These are phyloP conservation scores for Gandaritis pyraliata DNA, from an alignment of 2,888 invertebrate species.

Conservation along the genomic window DNA sequence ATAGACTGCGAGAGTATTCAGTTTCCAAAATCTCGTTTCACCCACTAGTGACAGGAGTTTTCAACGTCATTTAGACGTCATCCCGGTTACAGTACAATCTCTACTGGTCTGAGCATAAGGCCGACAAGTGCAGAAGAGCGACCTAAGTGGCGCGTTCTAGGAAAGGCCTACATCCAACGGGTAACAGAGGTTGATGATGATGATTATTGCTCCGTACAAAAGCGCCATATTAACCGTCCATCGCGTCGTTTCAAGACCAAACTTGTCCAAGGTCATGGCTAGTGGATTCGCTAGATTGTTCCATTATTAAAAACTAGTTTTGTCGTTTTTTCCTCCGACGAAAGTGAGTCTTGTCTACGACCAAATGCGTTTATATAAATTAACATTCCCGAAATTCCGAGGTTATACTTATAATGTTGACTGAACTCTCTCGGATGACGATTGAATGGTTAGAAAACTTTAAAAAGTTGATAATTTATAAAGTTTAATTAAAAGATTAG, in stretches of 20 bases:
- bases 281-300: slow-evolving; percentile 37
- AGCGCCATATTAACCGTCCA: slow-evolving; percentile 42
- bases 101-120: too few species aligned
- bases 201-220: background rate
- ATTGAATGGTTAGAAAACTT: too few species aligned
- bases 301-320: slow-evolving; percentile 62
- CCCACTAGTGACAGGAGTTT: too few species aligned
- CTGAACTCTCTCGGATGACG: slow-evolving; percentile 1
- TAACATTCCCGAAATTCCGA: slow-evolving; percentile 24
- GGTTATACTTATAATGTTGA: slow-evolving; percentile 6
- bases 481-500: too few species aligned
- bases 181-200: background rate
- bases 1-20: too few species aligned
- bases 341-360: slow-evolving; percentile 47
- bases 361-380: slow-evolving; percentile 23
- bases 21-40: too few species aligned
- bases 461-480: too few species aligned
- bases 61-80: too few species aligned
- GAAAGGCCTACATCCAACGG: too few species aligned
- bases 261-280: slow-evolving; percentile 60
- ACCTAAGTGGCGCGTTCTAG: too few species aligned
- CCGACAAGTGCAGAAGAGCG: too few species aligned
- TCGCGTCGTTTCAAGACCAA: slow-evolving; percentile 42
- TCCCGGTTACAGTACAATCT: too few species aligned
- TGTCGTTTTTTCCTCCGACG: slow-evolving; percentile 54